Percentiles rank a stretch among this genome's conserved stretches.
These are phyloP conservation scores for Meiosimyza decipiens DNA, from an alignment of 2,888 invertebrate genomes.

Conservation along the genomic window DNA sequence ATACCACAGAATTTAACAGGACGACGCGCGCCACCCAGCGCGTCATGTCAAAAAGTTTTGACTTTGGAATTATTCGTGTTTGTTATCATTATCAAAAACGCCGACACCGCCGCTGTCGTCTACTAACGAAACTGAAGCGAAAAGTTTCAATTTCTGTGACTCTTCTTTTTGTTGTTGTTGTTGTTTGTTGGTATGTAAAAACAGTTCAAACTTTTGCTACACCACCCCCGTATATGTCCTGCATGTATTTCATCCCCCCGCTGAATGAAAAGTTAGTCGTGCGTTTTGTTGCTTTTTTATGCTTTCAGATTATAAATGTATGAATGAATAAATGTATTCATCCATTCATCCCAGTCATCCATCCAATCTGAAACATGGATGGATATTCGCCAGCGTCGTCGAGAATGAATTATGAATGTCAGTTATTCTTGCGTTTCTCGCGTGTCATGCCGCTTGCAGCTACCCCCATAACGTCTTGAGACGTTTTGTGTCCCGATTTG, in stretches of 20 bases:
- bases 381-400: background rate
- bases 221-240: background rate
- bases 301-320: conserved; percentile 29
- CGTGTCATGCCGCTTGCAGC: conserved; percentile 23
- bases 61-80: conserved; percentile 55
- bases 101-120: conserved; percentile 42
- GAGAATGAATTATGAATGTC: conserved; percentile 61
- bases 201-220: conserved; percentile 13
- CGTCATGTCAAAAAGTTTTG: conserved; percentile 58
- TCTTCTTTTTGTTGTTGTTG: conserved; percentile 9
- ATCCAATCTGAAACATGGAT: background rate
- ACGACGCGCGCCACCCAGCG: conserved; percentile 26
- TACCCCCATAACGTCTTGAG: background rate
- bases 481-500: background rate
- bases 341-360: conserved; percentile 20
- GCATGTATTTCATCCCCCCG: background rate
- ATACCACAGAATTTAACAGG: background rate
- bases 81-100: conserved; percentile 60
- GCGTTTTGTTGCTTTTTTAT: conserved; percentile 34
- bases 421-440: conserved; percentile 51
- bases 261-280: conserved; percentile 32
- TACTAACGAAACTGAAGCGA: conserved; percentile 23
- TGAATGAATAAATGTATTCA: conserved; percentile 43
- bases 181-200: conserved; percentile 15
- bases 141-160: conserved; percentile 35